Evolutionary conservation across 2,888 invertebrate genomes (phyloP).

Genomic region (Agapostemon virescens): DNA sequence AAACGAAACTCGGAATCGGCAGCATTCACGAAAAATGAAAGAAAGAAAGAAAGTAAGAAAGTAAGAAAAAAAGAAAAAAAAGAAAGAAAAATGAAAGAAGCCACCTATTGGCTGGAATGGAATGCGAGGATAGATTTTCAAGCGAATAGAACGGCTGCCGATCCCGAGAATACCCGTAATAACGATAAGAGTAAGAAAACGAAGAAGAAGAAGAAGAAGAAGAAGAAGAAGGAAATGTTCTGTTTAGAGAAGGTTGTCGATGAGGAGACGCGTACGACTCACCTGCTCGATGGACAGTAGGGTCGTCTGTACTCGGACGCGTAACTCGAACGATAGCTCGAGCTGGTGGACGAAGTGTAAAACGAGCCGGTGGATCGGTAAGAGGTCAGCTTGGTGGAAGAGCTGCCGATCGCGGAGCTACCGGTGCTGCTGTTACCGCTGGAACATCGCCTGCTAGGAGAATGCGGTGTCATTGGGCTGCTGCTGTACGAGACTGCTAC

Average conservation of each 20-base stretch:
- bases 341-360: constrained; percentile 58
- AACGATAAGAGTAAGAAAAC: neutral
- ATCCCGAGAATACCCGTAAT: constrained; percentile 29
- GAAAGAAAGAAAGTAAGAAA: no score
- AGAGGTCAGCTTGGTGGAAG: constrained; percentile 68
- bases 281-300: constrained; percentile 66
- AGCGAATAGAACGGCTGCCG: constrained; percentile 32
- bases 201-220: neutral
- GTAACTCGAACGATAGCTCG: constrained; percentile 56
- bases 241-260: neutral
- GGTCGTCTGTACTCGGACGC: constrained; percentile 63
- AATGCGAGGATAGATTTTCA: neutral
- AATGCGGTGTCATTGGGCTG: constrained; percentile 76
- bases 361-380: constrained; percentile 66
- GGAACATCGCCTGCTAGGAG: constrained; percentile 74
- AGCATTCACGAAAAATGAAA: constrained; percentile 5
- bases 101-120: neutral
- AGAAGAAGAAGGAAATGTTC: neutral
- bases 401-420: constrained; percentile 64
- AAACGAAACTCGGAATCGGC: constrained; percentile 45
- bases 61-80: no score
- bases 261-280: constrained; percentile 29
- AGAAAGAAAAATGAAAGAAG: no score
- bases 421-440: constrained; percentile 66
- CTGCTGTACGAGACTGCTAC: constrained; percentile 76